phyloP scores from a whole-genome alignment of 1,140 invertebrate genomes.

The Cydia splendana region DNA sequence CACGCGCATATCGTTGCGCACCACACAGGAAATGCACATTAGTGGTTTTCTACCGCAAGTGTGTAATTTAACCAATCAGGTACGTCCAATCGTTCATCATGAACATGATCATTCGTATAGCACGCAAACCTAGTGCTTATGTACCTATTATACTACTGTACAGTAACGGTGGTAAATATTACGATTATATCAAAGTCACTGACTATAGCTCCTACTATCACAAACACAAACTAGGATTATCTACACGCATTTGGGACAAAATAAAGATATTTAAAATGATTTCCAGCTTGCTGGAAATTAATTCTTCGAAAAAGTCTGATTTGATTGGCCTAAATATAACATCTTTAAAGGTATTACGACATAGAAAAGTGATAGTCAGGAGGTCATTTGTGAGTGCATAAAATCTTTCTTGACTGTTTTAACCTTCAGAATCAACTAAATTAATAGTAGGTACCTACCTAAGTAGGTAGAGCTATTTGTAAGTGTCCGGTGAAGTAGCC shows the following conservation, averaged over 20 bases:
- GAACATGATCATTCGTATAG: not conserved
- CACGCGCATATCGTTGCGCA: too few relatives aligned
- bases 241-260: too few relatives aligned
- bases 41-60: not conserved
- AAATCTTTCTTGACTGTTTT: not conserved
- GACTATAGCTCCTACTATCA: too few relatives aligned
- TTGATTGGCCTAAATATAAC: too few relatives aligned
- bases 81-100: not conserved
- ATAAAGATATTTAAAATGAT: too few relatives aligned
- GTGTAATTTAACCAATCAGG: not conserved
- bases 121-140: not conserved
- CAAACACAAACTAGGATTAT: too few relatives aligned
- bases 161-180: too few relatives aligned
- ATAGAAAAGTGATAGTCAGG: not conserved
- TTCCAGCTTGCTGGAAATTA: too few relatives aligned
- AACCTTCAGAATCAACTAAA: not conserved
- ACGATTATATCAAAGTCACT: not conserved
- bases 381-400: not conserved
- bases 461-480: not conserved
- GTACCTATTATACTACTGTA: too few relatives aligned
- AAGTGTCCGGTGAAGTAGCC: not conserved
- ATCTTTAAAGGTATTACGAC: too few relatives aligned
- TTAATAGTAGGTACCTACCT: not conserved
- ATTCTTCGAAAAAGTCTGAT: too few relatives aligned
- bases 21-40: conserved; percentile 4